Conservation (phyloP, 1,140 invertebrate genomes). For the Nomia melanderi region DNA sequence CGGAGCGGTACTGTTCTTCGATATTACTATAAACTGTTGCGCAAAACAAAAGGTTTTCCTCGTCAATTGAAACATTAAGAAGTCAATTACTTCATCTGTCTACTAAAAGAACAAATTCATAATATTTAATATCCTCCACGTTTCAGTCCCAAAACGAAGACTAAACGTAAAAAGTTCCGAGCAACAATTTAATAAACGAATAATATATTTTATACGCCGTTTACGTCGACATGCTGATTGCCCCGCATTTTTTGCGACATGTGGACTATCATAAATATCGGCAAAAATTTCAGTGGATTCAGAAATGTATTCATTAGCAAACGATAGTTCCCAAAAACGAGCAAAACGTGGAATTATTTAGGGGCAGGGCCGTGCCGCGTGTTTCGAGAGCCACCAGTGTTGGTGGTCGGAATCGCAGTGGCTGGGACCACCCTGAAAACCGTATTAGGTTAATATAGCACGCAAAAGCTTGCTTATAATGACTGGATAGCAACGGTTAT, state of each 20-base stretch:
- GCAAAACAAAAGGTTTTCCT: too few relatives aligned
- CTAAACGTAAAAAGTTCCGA: too few relatives aligned
- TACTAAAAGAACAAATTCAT: too few relatives aligned
- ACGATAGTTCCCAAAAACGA: not conserved
- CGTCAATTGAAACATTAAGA: too few relatives aligned
- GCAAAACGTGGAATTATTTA: slow-evolving; percentile 23
- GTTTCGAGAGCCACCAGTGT: slow-evolving; percentile 13
- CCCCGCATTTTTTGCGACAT: not conserved
- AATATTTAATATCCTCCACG: too few relatives aligned
- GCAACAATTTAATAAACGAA: too few relatives aligned
- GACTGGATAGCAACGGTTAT: slow-evolving; percentile 61
- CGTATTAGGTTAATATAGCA: slow-evolving; percentile 68
- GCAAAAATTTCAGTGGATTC: not conserved
- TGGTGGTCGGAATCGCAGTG: slow-evolving; percentile 14
- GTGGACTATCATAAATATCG: not conserved
- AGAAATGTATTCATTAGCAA: not conserved
- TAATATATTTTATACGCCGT: too few relatives aligned
- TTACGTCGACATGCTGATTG: too few relatives aligned
- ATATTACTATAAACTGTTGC: too few relatives aligned
- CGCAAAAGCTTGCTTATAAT: slow-evolving; percentile 58
- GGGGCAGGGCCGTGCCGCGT: slow-evolving; percentile 8
- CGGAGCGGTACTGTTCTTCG: too few relatives aligned
- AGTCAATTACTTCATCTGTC: too few relatives aligned
- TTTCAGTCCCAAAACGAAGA: too few relatives aligned
- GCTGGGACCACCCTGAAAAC: slow-evolving; percentile 68